Evolutionary conservation across 2,113 vertebrate genomes (phyloP).

Genomic region (Nerophis ophidion): DNA sequence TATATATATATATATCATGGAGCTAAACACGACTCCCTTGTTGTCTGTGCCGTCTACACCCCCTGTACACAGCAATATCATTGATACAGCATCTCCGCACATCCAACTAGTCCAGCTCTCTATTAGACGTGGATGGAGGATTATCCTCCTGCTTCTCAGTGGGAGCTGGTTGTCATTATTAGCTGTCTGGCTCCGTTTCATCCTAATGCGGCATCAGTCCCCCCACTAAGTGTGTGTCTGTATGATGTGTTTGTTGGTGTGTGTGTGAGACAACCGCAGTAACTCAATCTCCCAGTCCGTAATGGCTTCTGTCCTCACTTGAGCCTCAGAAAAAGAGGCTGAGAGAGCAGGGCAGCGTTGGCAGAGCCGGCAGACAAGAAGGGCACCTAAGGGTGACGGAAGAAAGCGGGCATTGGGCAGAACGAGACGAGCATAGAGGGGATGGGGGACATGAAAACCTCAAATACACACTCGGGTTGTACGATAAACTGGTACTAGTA

Average conservation of each 20-base stretch:
- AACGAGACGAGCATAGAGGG: not conserved
- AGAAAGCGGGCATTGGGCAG: not conserved
- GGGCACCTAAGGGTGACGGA: conserved; percentile 35
- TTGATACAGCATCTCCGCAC: not conserved
- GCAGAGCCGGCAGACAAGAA: conserved; percentile 11
- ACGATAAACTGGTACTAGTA: no score
- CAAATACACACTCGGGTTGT: not conserved
- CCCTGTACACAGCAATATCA: not conserved
- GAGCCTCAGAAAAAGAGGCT: conserved; percentile 15
- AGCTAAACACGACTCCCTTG: no score
- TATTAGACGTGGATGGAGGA: conserved; percentile 16
- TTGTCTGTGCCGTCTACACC: no score
- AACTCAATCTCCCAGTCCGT: conserved; percentile 49
- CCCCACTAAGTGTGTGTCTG: not conserved
- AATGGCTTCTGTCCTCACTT: conserved; percentile 42
- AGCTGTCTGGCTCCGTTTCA: conserved; percentile 44
- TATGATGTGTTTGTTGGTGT: not conserved
- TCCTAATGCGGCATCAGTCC: conserved; percentile 23
- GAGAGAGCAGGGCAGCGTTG: conserved; percentile 6
- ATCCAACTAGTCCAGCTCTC: conserved; percentile 6
- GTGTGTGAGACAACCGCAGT: conserved; percentile 30
- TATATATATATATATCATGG: no score
- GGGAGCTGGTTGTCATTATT: conserved; percentile 41
- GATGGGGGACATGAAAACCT: not conserved
- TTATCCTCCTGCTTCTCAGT: conserved; percentile 24